Base-by-base conservation (phyloP, 2,797 vertebrate species). In the Sebastes itinus region DNA sequence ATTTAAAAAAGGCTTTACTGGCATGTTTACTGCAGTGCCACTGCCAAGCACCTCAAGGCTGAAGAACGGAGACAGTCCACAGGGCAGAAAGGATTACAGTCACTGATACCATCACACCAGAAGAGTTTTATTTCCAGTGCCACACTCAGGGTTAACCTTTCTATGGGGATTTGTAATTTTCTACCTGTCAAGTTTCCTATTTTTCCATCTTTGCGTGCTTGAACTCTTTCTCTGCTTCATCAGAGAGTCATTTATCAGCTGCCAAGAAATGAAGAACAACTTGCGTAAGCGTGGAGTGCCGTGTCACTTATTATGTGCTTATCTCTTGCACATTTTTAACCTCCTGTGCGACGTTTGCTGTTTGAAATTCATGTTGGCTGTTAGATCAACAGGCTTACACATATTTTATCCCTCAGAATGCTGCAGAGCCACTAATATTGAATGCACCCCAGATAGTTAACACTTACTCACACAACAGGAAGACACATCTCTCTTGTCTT, bases 311-410 rank as follows among this genome's bases (percentile, higher is more conserved):
- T 73, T 73, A 13, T 49, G 46, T 75, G 30, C 71, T 77, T 61
- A 33, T 68, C 65, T 76, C 3, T 22, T 69, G 70, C 76, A 78
- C 68, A 73, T 66, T 65, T 54, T 30, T 32, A 54, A 35, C 66
- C 66, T 68, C 62, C 72, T 72, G 70, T 56, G 60, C n/a, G 18
- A 69, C 76, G 58, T 80, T 86, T 69, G 23, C 61, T 74, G 62
- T 82, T 74, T 88, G 62, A 88, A 92, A 93, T 93, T 92, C 86
- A 93, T 72, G 90, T 80, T 73, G 77, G 67, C 84, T 90, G 60
- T 84, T 73, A 81, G 72, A 82, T 92, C 87, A 91, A 89, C 85
- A 89, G 88, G 88, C 91, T 92, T 88, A 91, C 85, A 87, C 58
- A 69, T 80, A 80, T 83, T 81, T 79, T 64, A 78, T 63, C 61